These are phyloP conservation scores for Tiliacea citrago DNA, from an alignment of 2,888 invertebrate genomes.

Conservation along the genomic window DNA sequence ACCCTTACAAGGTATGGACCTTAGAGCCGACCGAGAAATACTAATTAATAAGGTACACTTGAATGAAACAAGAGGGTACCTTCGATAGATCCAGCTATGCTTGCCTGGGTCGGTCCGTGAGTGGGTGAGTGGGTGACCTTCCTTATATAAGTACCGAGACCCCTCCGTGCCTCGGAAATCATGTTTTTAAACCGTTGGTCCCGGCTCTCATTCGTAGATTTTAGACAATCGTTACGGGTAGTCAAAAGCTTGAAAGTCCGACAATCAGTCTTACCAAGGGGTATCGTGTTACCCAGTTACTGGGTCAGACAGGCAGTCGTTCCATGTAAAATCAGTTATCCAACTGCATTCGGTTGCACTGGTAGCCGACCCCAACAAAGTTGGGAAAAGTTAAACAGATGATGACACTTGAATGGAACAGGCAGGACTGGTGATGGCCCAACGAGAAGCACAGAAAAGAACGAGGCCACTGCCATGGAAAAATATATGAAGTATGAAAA, in stretches of 20 bases:
- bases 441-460: background rate
- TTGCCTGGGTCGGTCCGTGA: background rate
- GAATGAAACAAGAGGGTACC: background rate
- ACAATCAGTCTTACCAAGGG: background rate
- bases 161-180: background rate
- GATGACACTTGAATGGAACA: slow-evolving; percentile 5
- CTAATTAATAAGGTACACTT: background rate
- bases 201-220: background rate
- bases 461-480: background rate
- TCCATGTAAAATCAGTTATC: no score
- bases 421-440: slow-evolving; percentile 5
- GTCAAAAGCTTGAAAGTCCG: background rate
- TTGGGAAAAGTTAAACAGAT: background rate
- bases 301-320: background rate
- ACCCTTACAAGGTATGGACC: no score
- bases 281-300: background rate
- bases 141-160: background rate
- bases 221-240: background rate
- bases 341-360: background rate
- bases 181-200: background rate
- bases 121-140: background rate
- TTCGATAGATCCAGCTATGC: background rate
- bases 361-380: no score
- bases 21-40: background rate
- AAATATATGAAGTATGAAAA: slow-evolving; percentile 50